Evolutionary conservation across 2,888 invertebrate species (phyloP), one percentile per base, ranked within the genome.

Genomic region (Leptinotarsa tumamoca): DNA sequence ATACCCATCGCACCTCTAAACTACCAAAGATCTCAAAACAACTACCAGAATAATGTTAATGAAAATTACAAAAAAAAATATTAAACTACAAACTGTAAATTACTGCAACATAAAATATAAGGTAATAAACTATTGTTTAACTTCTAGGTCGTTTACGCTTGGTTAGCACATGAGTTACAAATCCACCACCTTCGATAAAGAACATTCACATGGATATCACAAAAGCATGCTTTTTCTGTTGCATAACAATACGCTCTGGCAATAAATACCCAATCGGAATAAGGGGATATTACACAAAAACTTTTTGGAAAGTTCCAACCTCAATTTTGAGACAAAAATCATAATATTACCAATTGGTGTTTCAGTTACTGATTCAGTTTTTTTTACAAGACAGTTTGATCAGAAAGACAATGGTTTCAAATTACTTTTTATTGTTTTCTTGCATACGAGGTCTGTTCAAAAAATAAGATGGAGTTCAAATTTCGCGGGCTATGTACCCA

Each of bases 1-100:
- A 82, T 82, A 80, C 82, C 81, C 80, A 80, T 78, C 78, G 77
- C 79, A 82, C 80, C 81, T 80, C 82, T 82, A 83, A 79, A 80
- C 78, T 80, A 79, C 78, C 72, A 77, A 78, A 75, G 71, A 76
- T 75, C 74, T 72, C 78, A 78, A 78, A 77, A 79, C 75, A 76
- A 78, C 79, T 78, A 77, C 74, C 74, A 78, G 78, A 79, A 77
- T 76, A 68, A 72, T 71, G 77, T 78, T 76, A 80, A 75, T 74
- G 21, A 69, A 27, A 27, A 33, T 43, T 54, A 27, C 18, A 27
- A 56, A 70, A 66, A 74, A 72, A 68, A 33, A 27, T 5, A 27
- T 33, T 49, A 74, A 73, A n/a, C 14, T 76, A 71, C 21, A 52
- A 71, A 66, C 66, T 51, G 21, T 56, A 27, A 67, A 72, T 56